These are phyloP conservation scores for Gadopsis bispinosus DNA, from an alignment of 2,797 vertebrate species.

Conservation along the genomic window DNA sequence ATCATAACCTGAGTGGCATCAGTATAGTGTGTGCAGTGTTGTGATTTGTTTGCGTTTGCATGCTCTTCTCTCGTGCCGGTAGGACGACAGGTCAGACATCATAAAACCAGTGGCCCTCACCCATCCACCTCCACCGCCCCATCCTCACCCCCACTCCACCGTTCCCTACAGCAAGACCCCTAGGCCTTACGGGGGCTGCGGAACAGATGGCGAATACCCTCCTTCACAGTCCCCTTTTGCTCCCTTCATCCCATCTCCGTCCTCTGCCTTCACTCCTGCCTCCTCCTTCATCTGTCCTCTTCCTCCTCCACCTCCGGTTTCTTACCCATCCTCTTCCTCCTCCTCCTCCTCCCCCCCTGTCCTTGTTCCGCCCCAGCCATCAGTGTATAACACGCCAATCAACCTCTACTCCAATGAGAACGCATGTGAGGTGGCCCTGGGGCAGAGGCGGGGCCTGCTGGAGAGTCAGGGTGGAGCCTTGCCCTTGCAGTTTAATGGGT, in stretches of 20 bases:
- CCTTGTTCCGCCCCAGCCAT: slow-evolving; percentile 89
- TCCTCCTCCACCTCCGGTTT: slow-evolving; percentile 84
- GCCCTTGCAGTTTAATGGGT: slow-evolving; percentile 93
- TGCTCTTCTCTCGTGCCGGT: slow-evolving; percentile 74
- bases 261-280: slow-evolving; percentile 94
- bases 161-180: slow-evolving; percentile 92
- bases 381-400: slow-evolving; percentile 88
- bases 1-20: slow-evolving; percentile 68
- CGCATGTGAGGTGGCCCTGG: slow-evolving; percentile 92
- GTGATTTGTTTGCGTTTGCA: slow-evolving; percentile 76
- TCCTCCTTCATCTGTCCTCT: slow-evolving; percentile 87
- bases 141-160: slow-evolving; percentile 66
- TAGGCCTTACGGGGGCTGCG: slow-evolving; percentile 84
- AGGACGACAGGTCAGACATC: slow-evolving; percentile 92
- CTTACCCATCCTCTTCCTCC: slow-evolving; percentile 84
- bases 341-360: slow-evolving; percentile 79
- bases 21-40: slow-evolving; percentile 60
- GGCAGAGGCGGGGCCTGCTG: slow-evolving; percentile 91
- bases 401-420: slow-evolving; percentile 88
- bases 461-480: slow-evolving; percentile 88
- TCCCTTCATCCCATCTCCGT: slow-evolving; percentile 94
- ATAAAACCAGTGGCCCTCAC: slow-evolving; percentile 95
- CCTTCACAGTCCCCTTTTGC: slow-evolving; percentile 75
- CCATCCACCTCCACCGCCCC: slow-evolving; percentile 81
- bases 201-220: slow-evolving; percentile 69